A percentile compares a stretch with the other conserved stretches of the same genome.
phyloP scores from a whole-genome alignment of 1,140 invertebrate species.

The Campoletis sonorensis region DNA sequence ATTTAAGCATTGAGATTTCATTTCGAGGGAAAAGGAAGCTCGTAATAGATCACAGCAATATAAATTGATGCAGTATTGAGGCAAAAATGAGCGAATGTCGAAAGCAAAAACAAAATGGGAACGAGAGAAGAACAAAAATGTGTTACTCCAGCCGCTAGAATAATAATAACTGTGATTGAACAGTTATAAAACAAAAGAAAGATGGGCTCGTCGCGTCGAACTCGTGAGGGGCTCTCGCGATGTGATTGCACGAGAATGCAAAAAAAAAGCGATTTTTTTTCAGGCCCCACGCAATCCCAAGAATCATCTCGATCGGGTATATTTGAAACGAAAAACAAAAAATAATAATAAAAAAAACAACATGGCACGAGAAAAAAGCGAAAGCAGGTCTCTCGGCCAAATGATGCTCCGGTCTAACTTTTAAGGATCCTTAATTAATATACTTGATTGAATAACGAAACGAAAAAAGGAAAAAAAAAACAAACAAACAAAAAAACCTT shows the following conservation, averaged over 20 bases:
- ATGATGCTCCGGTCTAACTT: conserved; percentile 60
- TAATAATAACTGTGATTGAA: conserved; percentile 55
- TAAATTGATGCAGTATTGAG: conserved; percentile 63
- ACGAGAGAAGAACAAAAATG: conserved; percentile 52
- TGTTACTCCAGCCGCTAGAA: conserved; percentile 65
- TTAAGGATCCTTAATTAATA: conserved; percentile 66
- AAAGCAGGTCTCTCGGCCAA: conserved; percentile 51
- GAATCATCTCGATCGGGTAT: not conserved
- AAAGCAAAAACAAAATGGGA: conserved; percentile 53
- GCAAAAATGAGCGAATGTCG: conserved; percentile 57
- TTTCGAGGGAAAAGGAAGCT: conserved; percentile 8
- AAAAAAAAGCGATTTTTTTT: not conserved
- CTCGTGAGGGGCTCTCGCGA: conserved; percentile 42
- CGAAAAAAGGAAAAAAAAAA: no score
- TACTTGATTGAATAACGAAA: conserved; percentile 58
- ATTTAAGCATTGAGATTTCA: conserved; percentile 23
- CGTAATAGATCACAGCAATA: conserved; percentile 59
- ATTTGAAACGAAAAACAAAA: not conserved
- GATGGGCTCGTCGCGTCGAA: conserved; percentile 45
- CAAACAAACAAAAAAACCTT: no score
- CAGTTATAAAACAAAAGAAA: conserved; percentile 44
- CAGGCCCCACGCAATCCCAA: no score
- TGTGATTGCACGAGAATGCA: not conserved
- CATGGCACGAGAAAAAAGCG: conserved; percentile 13
- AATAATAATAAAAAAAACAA: not conserved